Conservation (phyloP, 2,888 invertebrate genomes). For the Adela reaumurella region DNA sequence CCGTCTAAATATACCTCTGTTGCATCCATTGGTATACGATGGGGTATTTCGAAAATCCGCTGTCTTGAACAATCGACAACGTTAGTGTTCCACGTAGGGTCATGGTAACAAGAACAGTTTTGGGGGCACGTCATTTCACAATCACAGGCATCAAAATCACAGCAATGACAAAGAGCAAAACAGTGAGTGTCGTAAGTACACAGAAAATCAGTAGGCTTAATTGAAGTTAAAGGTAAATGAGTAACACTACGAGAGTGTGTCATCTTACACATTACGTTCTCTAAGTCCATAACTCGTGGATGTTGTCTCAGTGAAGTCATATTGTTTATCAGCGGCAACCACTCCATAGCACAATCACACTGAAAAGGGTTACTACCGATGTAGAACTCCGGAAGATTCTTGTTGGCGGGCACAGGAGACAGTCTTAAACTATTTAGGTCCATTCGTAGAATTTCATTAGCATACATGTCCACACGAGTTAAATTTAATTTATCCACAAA, state of each 20-base stretch:
- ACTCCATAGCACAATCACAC: constrained; percentile 95
- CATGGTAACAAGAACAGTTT: constrained; percentile 92
- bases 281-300: constrained; percentile 84
- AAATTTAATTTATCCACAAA: constrained; percentile 81
- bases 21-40: constrained; percentile 89
- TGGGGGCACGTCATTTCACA: constrained; percentile 95
- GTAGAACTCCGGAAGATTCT: constrained; percentile 83
- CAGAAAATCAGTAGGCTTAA: constrained; percentile 79
- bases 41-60: constrained; percentile 72
- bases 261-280: constrained; percentile 82
- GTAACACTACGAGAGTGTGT: constrained; percentile 78
- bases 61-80: constrained; percentile 87
- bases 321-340: constrained; percentile 87
- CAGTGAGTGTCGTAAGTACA: constrained; percentile 91
- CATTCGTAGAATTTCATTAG: constrained; percentile 80
- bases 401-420: constrained; percentile 68
- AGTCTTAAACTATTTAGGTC: constrained; percentile 79
- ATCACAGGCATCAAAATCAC: constrained; percentile 93
- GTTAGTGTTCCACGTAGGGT: constrained; percentile 89
- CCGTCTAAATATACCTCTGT: constrained; percentile 91
- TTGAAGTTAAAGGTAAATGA: constrained; percentile 69
- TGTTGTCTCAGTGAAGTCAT: constrained; percentile 78
- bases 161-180: constrained; percentile 91
- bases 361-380: constrained; percentile 91
- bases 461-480: constrained; percentile 85